Base-by-base conservation (phyloP, 2,113 vertebrate species). In the Hydropotes inermis region DNA sequence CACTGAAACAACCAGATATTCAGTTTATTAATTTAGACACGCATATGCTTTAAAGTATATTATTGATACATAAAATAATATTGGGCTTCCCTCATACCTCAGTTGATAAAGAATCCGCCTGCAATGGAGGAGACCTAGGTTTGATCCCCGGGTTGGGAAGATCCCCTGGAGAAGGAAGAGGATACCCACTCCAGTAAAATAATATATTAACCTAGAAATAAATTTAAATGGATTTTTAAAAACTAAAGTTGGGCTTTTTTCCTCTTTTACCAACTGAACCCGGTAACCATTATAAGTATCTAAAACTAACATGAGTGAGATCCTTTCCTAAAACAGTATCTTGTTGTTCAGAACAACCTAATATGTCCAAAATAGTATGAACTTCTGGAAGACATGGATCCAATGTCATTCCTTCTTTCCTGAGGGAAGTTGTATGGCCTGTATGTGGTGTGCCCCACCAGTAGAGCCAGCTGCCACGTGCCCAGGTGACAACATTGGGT, bases 371-470 rank as follows among this genome's bases (percentile, higher is more conserved):
- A n/a, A 17, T 12, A n/a, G 30, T 2, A 0, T 5, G 33, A 50
- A 11, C 21, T 47, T 85, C n/a, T 28, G 12, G 78, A 61, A 74
- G 28, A 61, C 45, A 9, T 1, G 14, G 33, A 3, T 50, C 27
- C 47, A 25, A 6, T 1, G 3, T 47, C 21, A 6, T 28, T 17
- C 50, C 27, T 78, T 54, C 87, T 17, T 88, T 60, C 3, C 94
- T 14, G 54, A 45, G 19, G 54, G 30, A 12, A 57, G 3, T 0
- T 19, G 28, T 0, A 0, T 60, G 89, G 47, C 54, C 3, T 1
- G 1, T 4, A 0, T 2, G 4, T 52, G 33, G 11, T 2, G 0
- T 33, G 89, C 25, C 0, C 27, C 55, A 19, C 27, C 58, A 28
- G 28, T 7, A 54, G 45, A 3, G 6, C 39, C 19, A 30, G 61